Base-by-base conservation (phyloP, 2,113 vertebrate genomes). In the Lutjanus erythropterus region DNA sequence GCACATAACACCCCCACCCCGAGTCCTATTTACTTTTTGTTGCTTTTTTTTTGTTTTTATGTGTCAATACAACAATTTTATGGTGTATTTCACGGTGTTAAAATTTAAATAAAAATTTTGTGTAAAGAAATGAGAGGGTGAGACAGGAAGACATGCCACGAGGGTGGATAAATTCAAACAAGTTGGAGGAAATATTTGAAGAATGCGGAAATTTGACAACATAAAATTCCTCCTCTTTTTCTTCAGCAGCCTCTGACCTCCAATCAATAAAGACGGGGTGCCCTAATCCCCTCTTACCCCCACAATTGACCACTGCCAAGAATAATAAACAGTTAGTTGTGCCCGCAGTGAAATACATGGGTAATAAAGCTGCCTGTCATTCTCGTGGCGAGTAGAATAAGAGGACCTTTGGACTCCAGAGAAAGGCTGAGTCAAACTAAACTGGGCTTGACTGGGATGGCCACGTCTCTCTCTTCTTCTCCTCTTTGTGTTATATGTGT, bases 381-480 rank as follows among this genome's bases (percentile, higher is more conserved):
- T 27, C 21, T 27, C 21, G 9, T 53, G 19, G 50, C 27, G 70
- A 46, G 73, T 16, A 49, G 39, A 61, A 29, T 25, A 47, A 70
- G 49, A 55, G 64, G 76, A 88, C 88, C 78, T 89, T 89, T 91
- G 85, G 79, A 86, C 88, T 83, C 21, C 15, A 18, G 37, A 55
- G 55, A 33, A 72, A 47, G 73, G 56, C 68, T 19, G 6, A 59
- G 77, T 25, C 33, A 52, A 52, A n/a, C 5, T 23, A 35, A 62
- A 15, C 49, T 27, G 19, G n/a, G 56, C 64, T 70, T 35, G 23
- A 3, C 52, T 58, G 37, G 44, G 47, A 52, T 52, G 53, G 75
- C 31, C 71, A 71, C 66, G 33, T 67, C 15, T 29, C 33, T 78
- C 31, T 75, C 56, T 46, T 35, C 41, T 66, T 80, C 52, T 80